Base-by-base conservation (phyloP, 2,888 invertebrate genomes). In the Brenthis ino region DNA sequence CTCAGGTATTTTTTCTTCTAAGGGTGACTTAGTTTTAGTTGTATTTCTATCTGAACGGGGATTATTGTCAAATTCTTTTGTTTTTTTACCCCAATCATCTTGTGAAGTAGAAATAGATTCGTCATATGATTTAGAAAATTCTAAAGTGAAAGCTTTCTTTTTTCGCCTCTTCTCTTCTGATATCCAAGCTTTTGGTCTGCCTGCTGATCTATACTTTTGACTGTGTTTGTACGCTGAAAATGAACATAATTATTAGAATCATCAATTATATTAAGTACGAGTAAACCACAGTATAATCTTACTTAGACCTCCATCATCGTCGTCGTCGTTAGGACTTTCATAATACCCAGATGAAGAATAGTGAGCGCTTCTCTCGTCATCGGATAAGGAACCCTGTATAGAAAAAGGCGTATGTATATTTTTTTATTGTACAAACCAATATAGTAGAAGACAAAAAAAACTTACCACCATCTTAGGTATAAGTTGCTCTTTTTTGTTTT, bases 291-390 rank as follows among this genome's bases (percentile, higher is more conserved):
- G 33, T 53, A 48, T 47, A 64, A 70, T 71, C 86, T 80, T 88
- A 92, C 93, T 93, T 83, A 93, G 85, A 64, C 93, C 93, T 71
- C 91, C 93, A 76, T 91, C 88, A 77, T 94, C 95, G 76, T 94
- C 94, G 77, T 96, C 96, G 71, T 96, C 96, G 55, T 94, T 94
- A 14, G 96, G 95, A 82, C 96, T 96, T 84, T 96, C 96, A 81
- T 96, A 96, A 84, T 96, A 96, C 1, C 96, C 96, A 3, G 96
- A 95, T 6, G 96, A 96, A 48, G 96, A 96, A 84, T 96, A 96
- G 72, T 95, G 95, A 73, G 93, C 95, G 86, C 95, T 95, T 81
- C 95, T 90, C 82, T 96, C 95, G 77, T 95, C 95, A 78, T 96
- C 95, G 8, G 95, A 95, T 67, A 94, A 80, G 8, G 95, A 95